Percentiles rank a stretch among this genome's conserved stretches.
Evolutionary conservation across 2,888 invertebrate species (phyloP).

Genomic region (Amphipyra berbera): DNA sequence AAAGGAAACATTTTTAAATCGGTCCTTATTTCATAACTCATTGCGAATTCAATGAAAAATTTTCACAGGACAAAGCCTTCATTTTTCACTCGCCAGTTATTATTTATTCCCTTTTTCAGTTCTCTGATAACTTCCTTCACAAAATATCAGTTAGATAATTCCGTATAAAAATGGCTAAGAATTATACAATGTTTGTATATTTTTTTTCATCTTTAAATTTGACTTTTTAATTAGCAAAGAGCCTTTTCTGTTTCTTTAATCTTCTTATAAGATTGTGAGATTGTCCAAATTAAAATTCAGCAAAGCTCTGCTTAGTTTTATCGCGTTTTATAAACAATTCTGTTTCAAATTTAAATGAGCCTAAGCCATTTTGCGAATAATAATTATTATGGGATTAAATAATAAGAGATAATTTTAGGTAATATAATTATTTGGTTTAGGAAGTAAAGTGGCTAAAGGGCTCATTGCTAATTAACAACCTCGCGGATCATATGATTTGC

Average conservation of each 20-base stretch:
- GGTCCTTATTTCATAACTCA: conserved; percentile 32
- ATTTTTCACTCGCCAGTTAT: conserved; percentile 22
- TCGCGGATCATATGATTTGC: too few species aligned
- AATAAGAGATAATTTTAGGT: conserved; percentile 31
- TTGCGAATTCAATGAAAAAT: conserved; percentile 40
- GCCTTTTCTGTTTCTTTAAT: conserved; percentile 77
- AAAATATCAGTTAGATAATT: conserved; percentile 31
- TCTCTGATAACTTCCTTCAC: conserved; percentile 15
- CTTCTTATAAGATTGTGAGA: conserved; percentile 83
- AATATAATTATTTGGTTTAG: conserved; percentile 4
- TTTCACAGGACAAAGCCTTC: conserved; percentile 20
- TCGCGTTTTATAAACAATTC: conserved; percentile 70
- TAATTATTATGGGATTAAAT: conserved; percentile 53
- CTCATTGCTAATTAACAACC: too few species aligned
- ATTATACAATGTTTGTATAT: conserved; percentile 61
- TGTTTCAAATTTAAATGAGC: conserved; percentile 71
- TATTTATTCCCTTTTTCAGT: conserved; percentile 14
- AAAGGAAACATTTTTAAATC: conserved; percentile 19
- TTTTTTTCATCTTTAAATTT: conserved; percentile 76
- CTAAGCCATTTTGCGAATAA: conserved; percentile 59
- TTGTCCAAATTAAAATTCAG: conserved; percentile 83
- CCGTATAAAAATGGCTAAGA: conserved; percentile 19
- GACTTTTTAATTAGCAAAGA: conserved; percentile 84
- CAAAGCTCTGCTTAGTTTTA: conserved; percentile 74
- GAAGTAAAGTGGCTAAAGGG: too few species aligned